phyloP scores from a whole-genome alignment of 2,888 invertebrate genomes.

The Cheilosia impressa region DNA sequence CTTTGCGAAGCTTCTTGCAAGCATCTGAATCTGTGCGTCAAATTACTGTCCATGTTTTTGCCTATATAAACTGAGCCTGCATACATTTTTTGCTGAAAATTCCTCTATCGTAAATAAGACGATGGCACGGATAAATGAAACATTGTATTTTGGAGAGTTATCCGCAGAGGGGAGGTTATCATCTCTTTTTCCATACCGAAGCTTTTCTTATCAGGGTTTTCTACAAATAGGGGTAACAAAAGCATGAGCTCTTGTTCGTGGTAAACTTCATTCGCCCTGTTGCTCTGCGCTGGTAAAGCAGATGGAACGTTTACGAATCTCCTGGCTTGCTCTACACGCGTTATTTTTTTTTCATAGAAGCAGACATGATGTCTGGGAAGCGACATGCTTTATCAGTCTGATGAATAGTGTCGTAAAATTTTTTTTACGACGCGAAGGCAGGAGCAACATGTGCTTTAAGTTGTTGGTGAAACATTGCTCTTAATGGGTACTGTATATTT shows the following conservation, averaged over 20 bases:
- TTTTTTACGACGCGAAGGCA: background rate
- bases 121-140: background rate
- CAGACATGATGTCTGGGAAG: conserved; percentile 63
- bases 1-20: too few species aligned
- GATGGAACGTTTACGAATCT: background rate
- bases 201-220: conserved; percentile 43
- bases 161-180: background rate
- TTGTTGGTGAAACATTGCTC: conserved; percentile 4
- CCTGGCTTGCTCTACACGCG: background rate
- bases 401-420: background rate
- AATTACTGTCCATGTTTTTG: too few species aligned
- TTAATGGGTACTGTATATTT: background rate
- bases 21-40: too few species aligned
- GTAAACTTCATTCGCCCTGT: conserved; percentile 18
- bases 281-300: background rate
- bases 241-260: background rate
- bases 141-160: conserved; percentile 33
- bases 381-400: conserved; percentile 54
- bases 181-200: conserved; percentile 1
- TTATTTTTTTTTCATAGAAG: background rate
- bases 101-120: background rate
- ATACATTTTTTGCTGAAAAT: background rate
- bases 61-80: too few species aligned
- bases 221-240: background rate
- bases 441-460: conserved; percentile 65